phyloP scores from a whole-genome alignment of 2,113 vertebrate species.

The Entelurus aequoreus region DNA sequence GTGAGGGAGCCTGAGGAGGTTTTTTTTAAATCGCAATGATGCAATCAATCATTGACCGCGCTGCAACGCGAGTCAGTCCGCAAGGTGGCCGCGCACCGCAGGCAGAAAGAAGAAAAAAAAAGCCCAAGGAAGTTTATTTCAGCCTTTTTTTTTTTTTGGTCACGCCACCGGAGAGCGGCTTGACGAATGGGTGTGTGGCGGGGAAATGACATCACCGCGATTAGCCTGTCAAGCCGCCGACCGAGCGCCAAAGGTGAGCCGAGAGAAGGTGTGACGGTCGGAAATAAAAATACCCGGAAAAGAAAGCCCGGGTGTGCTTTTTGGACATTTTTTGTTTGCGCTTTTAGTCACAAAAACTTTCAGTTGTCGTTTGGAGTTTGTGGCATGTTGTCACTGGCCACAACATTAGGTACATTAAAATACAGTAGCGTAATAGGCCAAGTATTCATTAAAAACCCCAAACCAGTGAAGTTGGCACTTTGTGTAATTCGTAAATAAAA shows the following conservation, averaged over 20 bases:
- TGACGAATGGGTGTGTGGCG: conserved; percentile 49
- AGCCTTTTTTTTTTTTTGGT: conserved; percentile 37
- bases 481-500: too few species aligned
- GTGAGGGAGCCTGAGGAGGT: too few species aligned
- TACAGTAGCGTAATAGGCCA: too few species aligned
- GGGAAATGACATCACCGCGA: conserved; percentile 41
- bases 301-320: conserved; percentile 12
- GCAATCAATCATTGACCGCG: too few species aligned
- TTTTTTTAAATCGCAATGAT: too few species aligned
- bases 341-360: conserved; percentile 30
- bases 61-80: too few species aligned
- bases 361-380: conserved; percentile 1
- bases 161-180: conserved; percentile 42
- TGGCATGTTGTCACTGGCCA: too few species aligned
- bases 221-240: conserved; percentile 24
- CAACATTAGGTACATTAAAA: too few species aligned
- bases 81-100: conserved; percentile 11
- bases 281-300: conserved; percentile 29
- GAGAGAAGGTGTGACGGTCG: conserved; percentile 28
- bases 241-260: conserved; percentile 25
- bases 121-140: conserved; percentile 39
- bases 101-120: neutral
- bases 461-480: too few species aligned
- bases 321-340: neutral
- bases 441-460: too few species aligned